These are phyloP conservation scores for Marisa cornuarietis DNA, from an alignment of 1,140 invertebrate genomes.

Conservation along the genomic window DNA sequence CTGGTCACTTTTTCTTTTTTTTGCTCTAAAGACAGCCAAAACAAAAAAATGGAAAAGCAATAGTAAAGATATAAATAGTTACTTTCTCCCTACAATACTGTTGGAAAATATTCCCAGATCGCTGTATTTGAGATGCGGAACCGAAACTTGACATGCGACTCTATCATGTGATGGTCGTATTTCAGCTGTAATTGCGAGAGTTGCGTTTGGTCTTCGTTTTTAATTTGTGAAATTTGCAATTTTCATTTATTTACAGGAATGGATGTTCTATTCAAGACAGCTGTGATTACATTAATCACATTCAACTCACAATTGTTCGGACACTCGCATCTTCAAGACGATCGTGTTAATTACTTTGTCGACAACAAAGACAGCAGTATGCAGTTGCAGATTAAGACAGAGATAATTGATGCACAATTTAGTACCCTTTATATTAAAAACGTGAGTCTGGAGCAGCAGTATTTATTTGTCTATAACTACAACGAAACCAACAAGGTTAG, in stretches of 20 bases:
- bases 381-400: conserved; percentile 9
- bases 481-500: conserved; percentile 23
- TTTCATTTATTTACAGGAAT: background rate
- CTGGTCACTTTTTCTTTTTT: too few relatives aligned
- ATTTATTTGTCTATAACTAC: conserved; percentile 23
- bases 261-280: background rate
- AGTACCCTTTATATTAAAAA: background rate
- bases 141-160: too few relatives aligned
- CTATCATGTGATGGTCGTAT: too few relatives aligned
- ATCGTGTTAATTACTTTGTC: too few relatives aligned
- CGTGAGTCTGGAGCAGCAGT: conserved; percentile 15
- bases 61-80: too few relatives aligned
- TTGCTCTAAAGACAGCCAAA: too few relatives aligned
- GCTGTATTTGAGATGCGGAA: too few relatives aligned
- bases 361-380: background rate
- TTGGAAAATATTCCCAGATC: too few relatives aligned
- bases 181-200: too few relatives aligned
- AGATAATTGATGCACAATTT: conserved; percentile 15
- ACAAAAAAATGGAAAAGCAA: too few relatives aligned
- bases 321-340: background rate
- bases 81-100: too few relatives aligned
- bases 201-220: background rate
- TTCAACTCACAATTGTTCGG: background rate
- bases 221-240: background rate
- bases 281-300: background rate